A percentile compares a stretch with the other conserved stretches of the same genome.
Evolutionary conservation across 2,888 invertebrate genomes (phyloP).

Genomic region (Eudasyphora cyanicolor): DNA sequence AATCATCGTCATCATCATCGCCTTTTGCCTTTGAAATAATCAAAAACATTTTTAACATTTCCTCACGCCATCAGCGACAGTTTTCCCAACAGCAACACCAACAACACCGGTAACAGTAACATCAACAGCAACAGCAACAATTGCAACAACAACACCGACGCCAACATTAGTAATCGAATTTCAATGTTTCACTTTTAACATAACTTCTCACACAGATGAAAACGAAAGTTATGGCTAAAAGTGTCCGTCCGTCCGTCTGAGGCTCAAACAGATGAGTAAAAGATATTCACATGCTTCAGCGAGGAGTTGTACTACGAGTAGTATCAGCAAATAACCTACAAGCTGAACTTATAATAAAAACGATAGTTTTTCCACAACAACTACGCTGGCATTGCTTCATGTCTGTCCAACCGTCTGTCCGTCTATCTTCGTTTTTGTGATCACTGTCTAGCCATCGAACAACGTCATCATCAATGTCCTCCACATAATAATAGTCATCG

Average conservation of each 20-base stretch:
- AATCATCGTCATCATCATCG: conserved; percentile 51
- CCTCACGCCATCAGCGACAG: conserved; percentile 77
- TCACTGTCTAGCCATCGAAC: conserved; percentile 63
- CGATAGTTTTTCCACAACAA: conserved; percentile 57
- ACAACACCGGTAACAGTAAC: background rate
- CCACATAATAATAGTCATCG: conserved; percentile 63
- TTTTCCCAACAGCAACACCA: conserved; percentile 60
- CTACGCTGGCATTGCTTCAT: background rate
- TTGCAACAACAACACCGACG: background rate
- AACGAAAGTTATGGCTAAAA: conserved; percentile 62
- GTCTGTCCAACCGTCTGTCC: conserved; percentile 12
- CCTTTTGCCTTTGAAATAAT: conserved; percentile 68
- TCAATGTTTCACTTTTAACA: conserved; percentile 47
- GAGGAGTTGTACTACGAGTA: background rate
- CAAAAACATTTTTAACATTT: conserved; percentile 77
- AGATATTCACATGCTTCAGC: conserved; percentile 21
- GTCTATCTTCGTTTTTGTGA: conserved; percentile 48
- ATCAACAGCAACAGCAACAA: conserved; percentile 1
- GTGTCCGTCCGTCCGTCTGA: conserved; percentile 44
- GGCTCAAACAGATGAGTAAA: background rate
- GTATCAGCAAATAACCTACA: background rate
- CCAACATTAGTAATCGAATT: conserved; percentile 58
- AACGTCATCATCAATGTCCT: conserved; percentile 64
- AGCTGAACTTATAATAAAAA: conserved; percentile 63
- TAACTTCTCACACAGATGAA: conserved; percentile 53